Base-by-base conservation (phyloP, 2,113 vertebrate genomes). In the Apodemus speciosus region DNA sequence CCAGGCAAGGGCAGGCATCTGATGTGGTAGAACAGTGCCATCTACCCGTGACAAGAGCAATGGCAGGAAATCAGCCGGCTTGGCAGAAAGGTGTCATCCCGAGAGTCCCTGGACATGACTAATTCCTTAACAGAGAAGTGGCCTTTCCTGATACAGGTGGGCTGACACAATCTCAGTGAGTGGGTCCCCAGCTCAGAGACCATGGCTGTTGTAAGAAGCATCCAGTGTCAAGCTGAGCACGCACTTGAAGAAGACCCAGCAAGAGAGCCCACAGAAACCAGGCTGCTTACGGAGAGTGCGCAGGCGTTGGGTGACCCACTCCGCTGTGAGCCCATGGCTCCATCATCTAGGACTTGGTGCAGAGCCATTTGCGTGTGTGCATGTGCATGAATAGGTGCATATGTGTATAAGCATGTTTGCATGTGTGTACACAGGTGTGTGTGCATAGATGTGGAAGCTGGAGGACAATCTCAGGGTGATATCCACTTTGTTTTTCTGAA, bases 31-130 rank as follows among this genome's bases (percentile, higher is more conserved):
- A 68, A 88, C 60, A 90, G 79, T 11, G 68, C 60, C 95, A 90
- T 35, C 91, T 93, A 85, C 64, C 43, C n/a, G 88, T 13, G 0
- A 20, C 76, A 27, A 85, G 23, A 94, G 76, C 80, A 60, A 13
- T 49, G 18, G 38, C 40, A n/a, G 32, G 56, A 20, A 20, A 16
- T 7, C 73, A 69, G 53, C 64, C 0, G 0, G 30, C 6, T 40
- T n/a, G 6, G 38, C 69, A 88, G 32, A 71, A n/a, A 1, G 11
- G 14, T 1, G 0, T 46, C 49, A 21, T 38, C 66, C 38, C 35
- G 71, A 32, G 53, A 40, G 53, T 58, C 53, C 38, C 16, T 49
- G 40, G 86, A 40, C 10, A 40, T 25, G 76, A 16, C 43, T 73
- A 56, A 60, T 77, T 86, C 46, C 62, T 77, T 51, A 77, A 75